Evolutionary conservation across 2,113 vertebrate species (phyloP).

Genomic region (Colinus virginianus): DNA sequence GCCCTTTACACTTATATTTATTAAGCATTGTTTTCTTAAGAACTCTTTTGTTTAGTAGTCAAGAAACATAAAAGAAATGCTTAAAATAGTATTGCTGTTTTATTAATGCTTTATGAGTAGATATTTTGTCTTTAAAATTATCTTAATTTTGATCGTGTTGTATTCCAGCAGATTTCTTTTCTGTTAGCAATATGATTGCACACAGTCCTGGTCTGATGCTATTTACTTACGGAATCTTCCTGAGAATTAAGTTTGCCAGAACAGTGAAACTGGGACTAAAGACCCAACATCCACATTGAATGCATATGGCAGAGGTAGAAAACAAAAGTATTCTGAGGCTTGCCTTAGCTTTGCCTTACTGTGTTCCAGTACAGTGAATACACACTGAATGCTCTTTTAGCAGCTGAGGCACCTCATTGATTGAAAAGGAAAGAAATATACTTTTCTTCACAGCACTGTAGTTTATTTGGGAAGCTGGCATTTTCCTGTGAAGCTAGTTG

Average conservation of each 20-base stretch:
- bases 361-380: background rate
- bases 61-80: background rate
- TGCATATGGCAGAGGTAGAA: background rate
- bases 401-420: background rate
- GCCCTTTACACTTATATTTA: background rate
- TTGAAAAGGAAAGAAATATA: background rate
- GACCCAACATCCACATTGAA: background rate
- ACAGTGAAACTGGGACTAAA: background rate
- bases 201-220: background rate
- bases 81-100: background rate
- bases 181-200: background rate
- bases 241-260: background rate
- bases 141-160: background rate
- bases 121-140: background rate
- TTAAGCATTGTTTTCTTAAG: constrained; percentile 3
- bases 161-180: background rate
- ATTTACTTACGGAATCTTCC: background rate
- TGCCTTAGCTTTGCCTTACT: background rate
- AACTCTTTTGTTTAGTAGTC: background rate
- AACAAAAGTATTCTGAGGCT: background rate
- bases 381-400: background rate
- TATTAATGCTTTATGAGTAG: background rate
- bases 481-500: background rate
- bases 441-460: background rate
- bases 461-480: background rate